These are phyloP conservation scores for Laterallus jamaicensis DNA, from an alignment of 2,113 vertebrate genomes.

Conservation along the genomic window DNA sequence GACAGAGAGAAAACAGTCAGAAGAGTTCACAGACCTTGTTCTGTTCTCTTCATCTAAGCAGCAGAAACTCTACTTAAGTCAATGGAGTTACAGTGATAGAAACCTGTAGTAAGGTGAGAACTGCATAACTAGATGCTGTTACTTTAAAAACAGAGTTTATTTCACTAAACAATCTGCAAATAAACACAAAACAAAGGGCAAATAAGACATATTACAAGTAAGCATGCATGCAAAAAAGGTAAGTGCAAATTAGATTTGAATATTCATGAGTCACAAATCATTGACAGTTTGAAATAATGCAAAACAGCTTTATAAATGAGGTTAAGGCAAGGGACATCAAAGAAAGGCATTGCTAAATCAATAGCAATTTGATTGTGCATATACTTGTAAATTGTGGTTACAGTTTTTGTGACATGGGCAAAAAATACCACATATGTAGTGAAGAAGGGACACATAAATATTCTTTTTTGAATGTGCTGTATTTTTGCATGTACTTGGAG, in stretches of 20 bases:
- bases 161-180: constrained; percentile 69
- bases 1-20: background rate
- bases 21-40: background rate
- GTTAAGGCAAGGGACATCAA: constrained; percentile 79
- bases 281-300: constrained; percentile 82
- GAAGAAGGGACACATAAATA: constrained; percentile 71
- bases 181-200: constrained; percentile 77
- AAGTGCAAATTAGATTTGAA: constrained; percentile 82
- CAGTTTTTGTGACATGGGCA: constrained; percentile 71
- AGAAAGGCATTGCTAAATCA: constrained; percentile 78
- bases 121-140: background rate
- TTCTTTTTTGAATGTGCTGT: constrained; percentile 46
- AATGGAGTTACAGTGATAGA: background rate
- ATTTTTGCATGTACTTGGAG: constrained; percentile 61
- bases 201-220: constrained; percentile 74
- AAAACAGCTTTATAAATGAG: constrained; percentile 83
- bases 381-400: constrained; percentile 78
- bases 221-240: constrained; percentile 76
- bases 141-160: constrained; percentile 68
- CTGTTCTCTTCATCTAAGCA: background rate
- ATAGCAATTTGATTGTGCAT: constrained; percentile 79
- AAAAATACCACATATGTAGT: constrained; percentile 62
- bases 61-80: background rate
- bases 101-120: constrained; percentile 8
- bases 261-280: constrained; percentile 84